Evolutionary conservation across 2,888 invertebrate genomes (phyloP), one percentile per base, ranked within the genome.

Genomic region (Caenorhabditis sp.): DNA sequence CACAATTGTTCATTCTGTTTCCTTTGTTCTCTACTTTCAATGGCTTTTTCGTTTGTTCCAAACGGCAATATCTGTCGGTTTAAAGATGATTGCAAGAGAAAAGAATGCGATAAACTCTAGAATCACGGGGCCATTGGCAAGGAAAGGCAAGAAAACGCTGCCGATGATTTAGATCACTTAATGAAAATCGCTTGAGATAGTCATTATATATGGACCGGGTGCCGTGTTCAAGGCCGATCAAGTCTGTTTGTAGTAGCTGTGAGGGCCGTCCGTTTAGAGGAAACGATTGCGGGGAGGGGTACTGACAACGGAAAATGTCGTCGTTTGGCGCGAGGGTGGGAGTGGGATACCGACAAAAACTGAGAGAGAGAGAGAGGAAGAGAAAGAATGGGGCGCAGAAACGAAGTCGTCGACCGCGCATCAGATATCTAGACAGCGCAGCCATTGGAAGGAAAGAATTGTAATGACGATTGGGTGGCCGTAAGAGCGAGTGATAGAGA

Each of bases 401-500:
- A 65, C 24, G 71, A 55, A 44, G 56, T 58, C 60, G 44, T 44
- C 15, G 28, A 32, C 56, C 15, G 28, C 56, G 64, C 62, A 64
- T 64, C 64, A 72, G 67, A 76, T 67, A 76, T 67, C 67, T 76
- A 67, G 67, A 76, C 76, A 67, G 20, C 58, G 65, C 28, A 51
- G 50, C 22, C 64, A 40, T 32, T 26, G 37, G 67, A 32, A 32
- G 32, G 9, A 32, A 32, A 32, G 32, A 67, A 60, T 76, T 76
- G 76, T 67, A 76, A 76, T 60, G 74, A 65, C 65, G 51, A 65
- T 58, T 74, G 35, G 67, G 76, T 76, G 76, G 67, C 61, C 76
- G 67, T 76, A 76, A 76, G 74, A 74, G 50, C 74, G 65, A 74
- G 76, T 76, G 76, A 76, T 76, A 76, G 67, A 76, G 53, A 32